Base-by-base conservation (phyloP, 2,113 vertebrate species). In the Hyaena hyaena region DNA sequence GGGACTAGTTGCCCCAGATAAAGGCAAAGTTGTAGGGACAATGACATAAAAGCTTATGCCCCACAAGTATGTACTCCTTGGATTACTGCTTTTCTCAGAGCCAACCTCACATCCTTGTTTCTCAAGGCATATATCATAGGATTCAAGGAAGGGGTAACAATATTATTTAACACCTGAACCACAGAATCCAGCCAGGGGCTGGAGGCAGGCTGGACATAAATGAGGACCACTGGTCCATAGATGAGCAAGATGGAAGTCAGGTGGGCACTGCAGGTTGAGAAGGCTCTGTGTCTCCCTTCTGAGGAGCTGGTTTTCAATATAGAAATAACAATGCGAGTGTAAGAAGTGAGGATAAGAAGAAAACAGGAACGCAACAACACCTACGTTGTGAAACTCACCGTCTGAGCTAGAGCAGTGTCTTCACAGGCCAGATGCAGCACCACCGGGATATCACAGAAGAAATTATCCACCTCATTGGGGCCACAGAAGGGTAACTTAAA, bases 261-360 rank as follows among this genome's bases (percentile, higher is more conserved):
- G 9, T 98, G 98, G 17, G 97, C 95, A 68, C 96, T 96, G 45
- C 95, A 98, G n/a, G 93, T 97, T 1, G 98, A 98, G 50, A 96
- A 94, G 12, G 95, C 97, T 83, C 97, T 83, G 31, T 8, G 63
- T 53, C 95, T 84, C 3, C 97, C 96, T 86, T 95, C 95, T 5
- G 95, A 50, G 87, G 86, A 96, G 6, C 11, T 53, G 16, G 97
- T 98, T 55, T 95, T 96, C 88, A 97, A 9, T 4, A 97, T 76
- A 15, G 88, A 92, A 23, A 31, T 10, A 33, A 91, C 19, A 7
- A 97, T 96, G 68, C 10, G 45, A 21, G n/a, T 21, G 14, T 74
- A 74, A 26, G 73, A 74, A 43, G 39, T 6, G 2, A 74, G 11
- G 73, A 74, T 45, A 45, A 97, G 71, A 10, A 97, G 35, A 16